phyloP scores from a whole-genome alignment of 2,797 vertebrate genomes.

The Clarias laeviceps region DNA sequence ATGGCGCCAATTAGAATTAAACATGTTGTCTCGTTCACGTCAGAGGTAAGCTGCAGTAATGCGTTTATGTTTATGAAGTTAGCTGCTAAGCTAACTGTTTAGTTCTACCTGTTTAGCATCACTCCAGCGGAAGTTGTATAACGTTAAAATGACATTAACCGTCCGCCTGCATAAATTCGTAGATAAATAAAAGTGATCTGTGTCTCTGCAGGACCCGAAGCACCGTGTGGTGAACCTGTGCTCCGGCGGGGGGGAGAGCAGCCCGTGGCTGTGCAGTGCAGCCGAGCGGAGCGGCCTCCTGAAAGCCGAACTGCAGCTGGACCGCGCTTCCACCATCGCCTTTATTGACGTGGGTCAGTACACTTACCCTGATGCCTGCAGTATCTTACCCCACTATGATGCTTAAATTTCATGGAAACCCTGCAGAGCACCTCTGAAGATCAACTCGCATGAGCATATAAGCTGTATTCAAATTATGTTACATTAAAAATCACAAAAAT shows the following conservation, averaged over 20 bases:
- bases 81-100: not conserved
- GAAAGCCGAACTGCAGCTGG: constrained; percentile 74
- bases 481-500: too few species aligned
- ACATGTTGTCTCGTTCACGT: constrained; percentile 76
- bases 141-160: not conserved
- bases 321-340: constrained; percentile 67
- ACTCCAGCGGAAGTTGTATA: not conserved
- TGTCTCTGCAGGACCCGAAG: constrained; percentile 69
- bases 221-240: constrained; percentile 73
- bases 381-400: not conserved
- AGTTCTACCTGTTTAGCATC: not conserved
- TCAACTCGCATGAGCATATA: not conserved
- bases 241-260: constrained; percentile 40
- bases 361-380: too few species aligned
- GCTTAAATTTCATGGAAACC: not conserved
- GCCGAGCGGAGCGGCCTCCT: constrained; percentile 69
- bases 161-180: not conserved
- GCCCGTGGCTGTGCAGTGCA: constrained; percentile 72
- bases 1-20: constrained; percentile 78
- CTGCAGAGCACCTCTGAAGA: not conserved
- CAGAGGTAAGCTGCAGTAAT: constrained; percentile 67
- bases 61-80: not conserved
- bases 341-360: constrained; percentile 74
- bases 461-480: too few species aligned
- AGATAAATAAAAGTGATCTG: not conserved